A percentile compares a stretch with the other conserved stretches of the same genome.
phyloP scores from a whole-genome alignment of 2,888 invertebrate species.

The Macropis europaea region DNA sequence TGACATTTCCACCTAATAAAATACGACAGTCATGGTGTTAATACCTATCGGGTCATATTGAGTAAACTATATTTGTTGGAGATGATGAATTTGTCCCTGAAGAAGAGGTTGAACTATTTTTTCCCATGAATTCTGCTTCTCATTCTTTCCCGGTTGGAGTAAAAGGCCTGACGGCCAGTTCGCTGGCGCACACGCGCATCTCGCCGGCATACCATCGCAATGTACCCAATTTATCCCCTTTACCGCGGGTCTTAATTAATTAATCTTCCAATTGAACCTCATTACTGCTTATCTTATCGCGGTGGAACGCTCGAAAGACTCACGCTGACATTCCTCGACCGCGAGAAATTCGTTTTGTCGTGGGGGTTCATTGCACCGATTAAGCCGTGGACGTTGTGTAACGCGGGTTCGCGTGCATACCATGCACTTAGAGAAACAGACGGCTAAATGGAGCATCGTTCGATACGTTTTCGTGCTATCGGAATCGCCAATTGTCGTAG shows the following conservation, averaged over 20 bases:
- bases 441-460: too few relatives aligned
- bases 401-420: neutral
- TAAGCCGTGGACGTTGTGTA: constrained; percentile 16
- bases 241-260: constrained; percentile 72
- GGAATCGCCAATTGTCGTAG: too few relatives aligned
- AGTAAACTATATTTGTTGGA: too few relatives aligned
- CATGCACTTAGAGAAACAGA: too few relatives aligned
- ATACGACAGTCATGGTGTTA: too few relatives aligned
- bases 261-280: constrained; percentile 75
- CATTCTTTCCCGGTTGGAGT: constrained; percentile 9
- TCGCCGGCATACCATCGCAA: constrained; percentile 65
- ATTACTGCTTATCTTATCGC: constrained; percentile 70
- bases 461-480: too few relatives aligned
- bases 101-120: neutral
- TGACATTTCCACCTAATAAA: too few relatives aligned
- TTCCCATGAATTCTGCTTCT: neutral
- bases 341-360: constrained; percentile 60
- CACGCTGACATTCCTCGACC: constrained; percentile 50
- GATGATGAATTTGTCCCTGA: too few relatives aligned
- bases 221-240: constrained; percentile 74
- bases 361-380: constrained; percentile 60
- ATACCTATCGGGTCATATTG: too few relatives aligned
- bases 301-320: constrained; percentile 53
- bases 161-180: neutral
- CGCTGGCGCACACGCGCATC: neutral